Conservation (phyloP, 2,113 vertebrate species). For the Odontesthes bonariensis region DNA sequence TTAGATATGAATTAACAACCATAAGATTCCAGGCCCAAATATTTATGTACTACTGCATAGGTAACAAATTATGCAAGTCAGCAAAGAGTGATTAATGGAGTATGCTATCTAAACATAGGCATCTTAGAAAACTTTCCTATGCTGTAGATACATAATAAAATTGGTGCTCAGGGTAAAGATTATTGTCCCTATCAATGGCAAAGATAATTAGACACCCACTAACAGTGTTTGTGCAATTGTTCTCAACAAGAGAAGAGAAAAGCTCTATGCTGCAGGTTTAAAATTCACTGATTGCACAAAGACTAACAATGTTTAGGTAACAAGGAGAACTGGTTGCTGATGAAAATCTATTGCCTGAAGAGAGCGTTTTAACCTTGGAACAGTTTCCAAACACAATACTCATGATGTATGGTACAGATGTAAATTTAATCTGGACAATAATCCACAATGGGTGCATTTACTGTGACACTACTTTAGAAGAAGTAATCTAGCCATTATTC, state of each 20-base stretch:
- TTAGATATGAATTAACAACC: not conserved
- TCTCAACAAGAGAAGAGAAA: not conserved
- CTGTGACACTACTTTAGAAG: not conserved
- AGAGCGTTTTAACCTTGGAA: not conserved
- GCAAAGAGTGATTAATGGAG: not conserved
- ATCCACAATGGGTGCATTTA: not conserved
- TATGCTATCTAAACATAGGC: not conserved
- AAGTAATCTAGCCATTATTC: slow-evolving; percentile 3
- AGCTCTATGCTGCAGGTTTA: not conserved
- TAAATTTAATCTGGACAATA: not conserved
- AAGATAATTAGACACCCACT: not conserved
- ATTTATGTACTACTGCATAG: not conserved
- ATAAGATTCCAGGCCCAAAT: not conserved
- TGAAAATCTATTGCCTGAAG: not conserved
- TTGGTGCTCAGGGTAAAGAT: not conserved
- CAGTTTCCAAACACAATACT: not conserved
- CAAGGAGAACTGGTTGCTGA: not conserved
- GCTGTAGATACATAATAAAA: not conserved
- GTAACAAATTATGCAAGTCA: not conserved
- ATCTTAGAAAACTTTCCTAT: not conserved
- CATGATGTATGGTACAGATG: not conserved
- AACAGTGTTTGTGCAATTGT: not conserved
- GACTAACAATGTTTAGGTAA: not conserved
- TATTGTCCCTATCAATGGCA: not conserved
- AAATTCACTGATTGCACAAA: not conserved